Conservation (phyloP, 2,113 vertebrate genomes). For the Pangasianodon gigas region DNA sequence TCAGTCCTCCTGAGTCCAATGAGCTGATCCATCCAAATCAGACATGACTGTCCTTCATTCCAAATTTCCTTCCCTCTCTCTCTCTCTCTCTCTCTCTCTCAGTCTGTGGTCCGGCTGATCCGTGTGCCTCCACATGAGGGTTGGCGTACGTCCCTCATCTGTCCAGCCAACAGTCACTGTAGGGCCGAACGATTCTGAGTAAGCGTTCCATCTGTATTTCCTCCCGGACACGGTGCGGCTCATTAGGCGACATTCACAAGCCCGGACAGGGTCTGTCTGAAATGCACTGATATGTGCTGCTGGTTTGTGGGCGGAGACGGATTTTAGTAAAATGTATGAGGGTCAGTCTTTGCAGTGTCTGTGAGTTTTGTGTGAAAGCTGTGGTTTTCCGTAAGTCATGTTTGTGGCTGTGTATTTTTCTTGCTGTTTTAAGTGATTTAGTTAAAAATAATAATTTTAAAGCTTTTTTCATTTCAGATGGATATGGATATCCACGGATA, state of each 20-base stretch:
- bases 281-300: neutral
- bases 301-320: neutral
- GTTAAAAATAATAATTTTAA: neutral
- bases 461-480: neutral
- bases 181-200: neutral
- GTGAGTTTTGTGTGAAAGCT: neutral
- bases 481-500: neutral
- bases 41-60: slow-evolving; percentile 25
- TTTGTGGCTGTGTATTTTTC: neutral
- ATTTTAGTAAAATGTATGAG: neutral
- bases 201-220: neutral
- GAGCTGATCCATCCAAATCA: slow-evolving; percentile 26
- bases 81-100: neutral
- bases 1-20: slow-evolving; percentile 12
- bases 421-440: neutral
- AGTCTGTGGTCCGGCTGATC: neutral
- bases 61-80: neutral
- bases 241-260: neutral
- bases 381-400: neutral
- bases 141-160: neutral
- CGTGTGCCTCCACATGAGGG: neutral
- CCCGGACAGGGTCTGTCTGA: neutral
- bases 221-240: neutral
- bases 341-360: neutral
- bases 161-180: neutral